Evolutionary conservation across 2,797 vertebrate genomes (phyloP), one percentile per base, ranked within the genome.

Genomic region (Phyllotis vaccarum): DNA sequence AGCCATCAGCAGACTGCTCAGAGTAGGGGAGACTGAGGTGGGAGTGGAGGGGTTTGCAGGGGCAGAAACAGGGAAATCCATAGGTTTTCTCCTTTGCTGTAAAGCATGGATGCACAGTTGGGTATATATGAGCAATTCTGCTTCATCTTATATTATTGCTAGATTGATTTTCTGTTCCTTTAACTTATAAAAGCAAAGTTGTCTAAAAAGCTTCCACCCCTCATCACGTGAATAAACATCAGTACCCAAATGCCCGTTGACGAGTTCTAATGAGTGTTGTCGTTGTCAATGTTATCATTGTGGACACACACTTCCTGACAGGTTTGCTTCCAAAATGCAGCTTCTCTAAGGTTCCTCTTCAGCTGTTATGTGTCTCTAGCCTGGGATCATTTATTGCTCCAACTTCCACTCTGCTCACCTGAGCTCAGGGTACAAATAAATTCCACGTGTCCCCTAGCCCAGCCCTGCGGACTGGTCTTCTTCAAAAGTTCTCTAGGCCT

Each of bases 121-220:
- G 60, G n/a, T 91, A 97, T 97, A 80, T 95, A 97, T 98, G 98
- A 98, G 96, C 92, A 97, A 97, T 97, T 98, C 97, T 96, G 97
- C 98, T 97, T 98, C 96, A 95, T 97, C 97, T 98, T 98, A 97
- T 98, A 98, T 98, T 98, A 98, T 92, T 54, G 90, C 46, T 46
- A 34, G 93, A 98, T 98, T 98, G 98, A 98, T 98, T 97, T 95
- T 97, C 66, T 98, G 94, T 93, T 97, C 95, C 97, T 98, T 97
- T 3, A 90, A 79, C 43, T 64, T 72, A 95, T 0, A 86, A 94
- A 98, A 95, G 86, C 78, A 87, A 95, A 97, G 96, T 90, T 90
- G 83, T 75, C 78, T 64, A 40, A 92, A 95, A 88, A 97, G 89
- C 87, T 85, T 89, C 93, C 75, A 37, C 2, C 64, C 83, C 9